Percentiles rank a stretch among this genome's conserved stretches.
phyloP scores from a whole-genome alignment of 92 coral and sea anemone species.

The Parazoanthus atlanticus region DNA sequence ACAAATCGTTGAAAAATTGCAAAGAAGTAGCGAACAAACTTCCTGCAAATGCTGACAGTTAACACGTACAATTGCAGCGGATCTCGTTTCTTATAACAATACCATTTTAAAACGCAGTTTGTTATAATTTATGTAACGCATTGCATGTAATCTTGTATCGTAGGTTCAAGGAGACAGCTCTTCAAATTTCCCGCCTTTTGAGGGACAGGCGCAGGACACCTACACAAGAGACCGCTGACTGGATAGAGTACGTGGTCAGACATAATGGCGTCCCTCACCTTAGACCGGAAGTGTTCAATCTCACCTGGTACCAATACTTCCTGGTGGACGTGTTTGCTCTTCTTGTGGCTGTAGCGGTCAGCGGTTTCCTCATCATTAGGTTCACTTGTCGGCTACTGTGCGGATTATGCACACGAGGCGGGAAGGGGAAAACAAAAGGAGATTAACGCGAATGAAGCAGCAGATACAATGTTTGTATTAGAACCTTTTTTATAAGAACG shows the following conservation, averaged over 20 bases:
- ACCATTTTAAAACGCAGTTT: too few species aligned
- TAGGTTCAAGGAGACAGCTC: constrained; percentile 37
- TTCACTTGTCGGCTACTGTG: not conserved
- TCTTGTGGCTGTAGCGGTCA: not conserved
- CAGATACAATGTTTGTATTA: not conserved
- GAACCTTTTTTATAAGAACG: too few species aligned
- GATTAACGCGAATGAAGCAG: not conserved
- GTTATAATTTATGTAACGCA: too few species aligned
- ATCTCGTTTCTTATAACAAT: too few species aligned
- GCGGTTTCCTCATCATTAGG: not conserved
- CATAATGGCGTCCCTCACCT: constrained; percentile 63
- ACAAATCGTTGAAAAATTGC: too few species aligned
- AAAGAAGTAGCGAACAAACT: too few species aligned
- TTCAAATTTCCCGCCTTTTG: constrained; percentile 44
- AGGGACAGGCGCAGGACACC: constrained; percentile 44
- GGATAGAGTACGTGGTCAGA: constrained; percentile 68
- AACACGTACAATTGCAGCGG: too few species aligned
- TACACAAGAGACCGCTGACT: constrained; percentile 57
- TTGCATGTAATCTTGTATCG: not conserved
- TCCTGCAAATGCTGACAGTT: too few species aligned
- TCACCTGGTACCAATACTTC: constrained; percentile 60
- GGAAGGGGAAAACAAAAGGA: not conserved
- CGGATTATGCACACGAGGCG: not conserved
- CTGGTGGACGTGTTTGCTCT: constrained; percentile 35
- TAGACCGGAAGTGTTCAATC: constrained; percentile 62